A percentile compares a stretch with the other conserved stretches of the same genome.
Conservation (phyloP, 2,888 invertebrate genomes). For the Minunthozetes semirufus region DNA sequence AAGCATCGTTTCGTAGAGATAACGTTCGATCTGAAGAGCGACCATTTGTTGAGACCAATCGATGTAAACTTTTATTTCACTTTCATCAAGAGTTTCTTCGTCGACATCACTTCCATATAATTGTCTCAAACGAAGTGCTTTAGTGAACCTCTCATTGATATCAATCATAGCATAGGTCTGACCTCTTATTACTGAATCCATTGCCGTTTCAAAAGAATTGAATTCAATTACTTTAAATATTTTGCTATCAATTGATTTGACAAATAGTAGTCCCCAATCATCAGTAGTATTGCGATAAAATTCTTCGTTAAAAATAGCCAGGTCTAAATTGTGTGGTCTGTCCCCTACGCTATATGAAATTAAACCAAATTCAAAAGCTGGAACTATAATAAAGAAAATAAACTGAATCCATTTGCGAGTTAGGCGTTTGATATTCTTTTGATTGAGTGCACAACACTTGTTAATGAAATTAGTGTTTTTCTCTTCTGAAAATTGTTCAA, state of each 20-base stretch:
- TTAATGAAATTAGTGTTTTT: neutral
- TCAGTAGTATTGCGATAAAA: neutral
- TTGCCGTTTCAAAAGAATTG: neutral
- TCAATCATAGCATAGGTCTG: neutral
- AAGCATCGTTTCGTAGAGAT: constrained; percentile 5
- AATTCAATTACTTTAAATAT: constrained; percentile 37
- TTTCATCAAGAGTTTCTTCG: neutral
- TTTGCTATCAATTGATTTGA: neutral
- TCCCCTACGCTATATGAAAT: neutral
- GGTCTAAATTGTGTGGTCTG: neutral
- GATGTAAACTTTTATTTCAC: neutral
- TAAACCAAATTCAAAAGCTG: neutral
- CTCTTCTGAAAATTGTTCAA: neutral
- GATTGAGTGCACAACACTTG: constrained; percentile 43
- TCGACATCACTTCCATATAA: neutral
- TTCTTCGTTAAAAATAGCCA: neutral
- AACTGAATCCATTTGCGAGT: constrained; percentile 42
- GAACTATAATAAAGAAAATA: neutral
- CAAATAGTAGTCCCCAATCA: neutral
- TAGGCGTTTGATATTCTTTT: constrained; percentile 47
- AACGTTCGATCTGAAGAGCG: neutral
- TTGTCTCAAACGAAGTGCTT: neutral
- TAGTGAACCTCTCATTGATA: neutral
- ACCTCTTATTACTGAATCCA: neutral
- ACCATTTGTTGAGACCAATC: constrained; percentile 13